phyloP scores from a whole-genome alignment of 2,113 vertebrate species.

The Aspiorhynchus laticeps region DNA sequence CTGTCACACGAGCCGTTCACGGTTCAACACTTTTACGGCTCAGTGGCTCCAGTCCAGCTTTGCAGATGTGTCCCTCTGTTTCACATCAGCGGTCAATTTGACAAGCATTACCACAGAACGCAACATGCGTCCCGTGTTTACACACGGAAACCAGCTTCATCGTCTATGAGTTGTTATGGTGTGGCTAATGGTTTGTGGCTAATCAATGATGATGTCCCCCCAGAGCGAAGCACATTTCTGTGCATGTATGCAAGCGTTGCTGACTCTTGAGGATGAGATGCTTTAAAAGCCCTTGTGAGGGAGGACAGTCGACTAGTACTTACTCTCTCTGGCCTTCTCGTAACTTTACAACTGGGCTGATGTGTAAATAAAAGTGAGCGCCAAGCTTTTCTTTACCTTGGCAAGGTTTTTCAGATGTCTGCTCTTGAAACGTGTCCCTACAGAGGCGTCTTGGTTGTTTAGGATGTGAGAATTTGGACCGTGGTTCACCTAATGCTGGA shows the following conservation, averaged over 20 bases:
- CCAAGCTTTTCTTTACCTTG: slow-evolving; percentile 10
- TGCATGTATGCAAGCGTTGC: not conserved
- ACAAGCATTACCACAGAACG: not conserved
- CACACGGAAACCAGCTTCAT: not conserved
- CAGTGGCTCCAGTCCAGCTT: not conserved
- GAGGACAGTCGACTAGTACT: not conserved
- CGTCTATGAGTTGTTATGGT: not conserved
- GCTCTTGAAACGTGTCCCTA: not conserved
- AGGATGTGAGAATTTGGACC: not conserved
- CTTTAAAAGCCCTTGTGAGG: not conserved
- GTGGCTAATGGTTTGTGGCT: slow-evolving; percentile 26
- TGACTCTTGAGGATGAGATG: not conserved
- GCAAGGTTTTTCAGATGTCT: not conserved
- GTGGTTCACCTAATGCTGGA: not conserved
- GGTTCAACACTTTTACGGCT: not conserved
- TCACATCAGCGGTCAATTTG: slow-evolving; percentile 25
- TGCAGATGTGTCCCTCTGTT: slow-evolving; percentile 1
- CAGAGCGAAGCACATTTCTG: not conserved
- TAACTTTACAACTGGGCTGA: not conserved
- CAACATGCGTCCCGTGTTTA: not conserved
- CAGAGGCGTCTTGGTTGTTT: not conserved
- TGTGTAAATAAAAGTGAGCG: not conserved
- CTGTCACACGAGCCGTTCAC: not conserved
- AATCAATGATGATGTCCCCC: not conserved
- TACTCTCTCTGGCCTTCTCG: not conserved